phyloP scores from a whole-genome alignment of 2,888 invertebrate genomes.

The Tinea trinotella region DNA sequence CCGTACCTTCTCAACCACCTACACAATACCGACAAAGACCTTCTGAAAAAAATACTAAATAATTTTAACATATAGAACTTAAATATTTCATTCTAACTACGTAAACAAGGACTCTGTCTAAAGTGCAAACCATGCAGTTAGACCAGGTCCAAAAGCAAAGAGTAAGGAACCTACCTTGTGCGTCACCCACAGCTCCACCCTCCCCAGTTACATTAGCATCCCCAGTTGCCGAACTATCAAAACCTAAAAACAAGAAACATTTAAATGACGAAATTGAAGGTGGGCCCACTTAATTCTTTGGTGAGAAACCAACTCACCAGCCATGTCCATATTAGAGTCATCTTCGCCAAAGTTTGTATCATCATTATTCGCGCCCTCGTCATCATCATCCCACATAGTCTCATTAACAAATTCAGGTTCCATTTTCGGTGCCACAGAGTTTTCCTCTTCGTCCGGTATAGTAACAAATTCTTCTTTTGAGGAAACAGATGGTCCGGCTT shows the following conservation, averaged over 20 bases:
- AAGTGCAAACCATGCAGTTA: background rate
- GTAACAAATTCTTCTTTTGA: conserved; percentile 69
- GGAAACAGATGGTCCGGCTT: conserved; percentile 72
- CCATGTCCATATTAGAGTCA: conserved; percentile 77
- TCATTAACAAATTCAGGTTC: conserved; percentile 78
- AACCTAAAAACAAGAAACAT: conserved; percentile 36
- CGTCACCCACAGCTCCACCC: conserved; percentile 69
- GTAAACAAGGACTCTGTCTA: background rate
- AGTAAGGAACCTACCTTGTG: conserved; percentile 66
- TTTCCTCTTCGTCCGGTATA: conserved; percentile 68
- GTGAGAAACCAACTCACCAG: conserved; percentile 56
- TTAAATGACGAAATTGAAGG: background rate
- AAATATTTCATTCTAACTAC: conserved; percentile 15
- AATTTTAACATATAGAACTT: background rate
- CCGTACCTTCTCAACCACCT: background rate
- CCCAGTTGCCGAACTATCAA: conserved; percentile 65
- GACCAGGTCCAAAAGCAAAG: background rate
- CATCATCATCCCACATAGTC: conserved; percentile 72
- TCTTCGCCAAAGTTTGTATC: conserved; percentile 77
- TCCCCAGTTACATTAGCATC: conserved; percentile 67
- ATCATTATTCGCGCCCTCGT: conserved; percentile 75
- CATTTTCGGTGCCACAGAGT: conserved; percentile 76
- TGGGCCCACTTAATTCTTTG: too few relatives aligned
- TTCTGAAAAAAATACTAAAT: background rate
- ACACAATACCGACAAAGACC: background rate